Evolutionary conservation across 1,140 invertebrate species (phyloP).

Genomic region (Caenorhabditis briggsae): DNA sequence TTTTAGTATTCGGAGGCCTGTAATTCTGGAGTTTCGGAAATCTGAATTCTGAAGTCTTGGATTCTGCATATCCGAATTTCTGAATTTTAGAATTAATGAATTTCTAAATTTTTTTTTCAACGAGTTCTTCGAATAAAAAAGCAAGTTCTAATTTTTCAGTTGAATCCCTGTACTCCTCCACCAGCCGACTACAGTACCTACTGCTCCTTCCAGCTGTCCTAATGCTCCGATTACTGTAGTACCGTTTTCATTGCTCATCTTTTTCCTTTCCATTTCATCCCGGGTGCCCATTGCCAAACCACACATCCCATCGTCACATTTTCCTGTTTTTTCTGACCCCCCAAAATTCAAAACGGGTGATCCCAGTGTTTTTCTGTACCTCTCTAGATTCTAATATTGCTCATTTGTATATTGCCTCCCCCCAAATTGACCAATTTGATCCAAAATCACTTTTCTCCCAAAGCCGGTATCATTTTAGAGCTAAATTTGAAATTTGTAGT

Average conservation of each 20-base stretch:
- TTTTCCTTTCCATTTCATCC: background rate
- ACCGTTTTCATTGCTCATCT: background rate
- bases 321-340: background rate
- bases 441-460: too few species aligned
- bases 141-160: slow-evolving; percentile 37
- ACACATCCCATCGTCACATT: slow-evolving; percentile 16
- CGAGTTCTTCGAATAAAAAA: too few species aligned
- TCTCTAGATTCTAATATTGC: too few species aligned
- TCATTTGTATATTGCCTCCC: too few species aligned
- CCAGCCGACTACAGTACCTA: background rate
- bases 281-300: background rate
- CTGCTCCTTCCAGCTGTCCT: background rate
- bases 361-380: too few species aligned
- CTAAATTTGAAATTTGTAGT: too few species aligned
- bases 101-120: too few species aligned
- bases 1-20: too few species aligned
- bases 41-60: background rate
- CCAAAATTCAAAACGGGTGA: too few species aligned
- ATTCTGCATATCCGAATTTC: background rate
- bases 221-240: background rate
- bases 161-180: slow-evolving; percentile 31
- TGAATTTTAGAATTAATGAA: background rate
- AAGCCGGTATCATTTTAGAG: too few species aligned
- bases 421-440: too few species aligned
- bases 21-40: background rate